Percentiles rank a stretch among this genome's conserved stretches.
phyloP scores from a whole-genome alignment of 2,797 vertebrate species.

The Artibeus lituratus region DNA sequence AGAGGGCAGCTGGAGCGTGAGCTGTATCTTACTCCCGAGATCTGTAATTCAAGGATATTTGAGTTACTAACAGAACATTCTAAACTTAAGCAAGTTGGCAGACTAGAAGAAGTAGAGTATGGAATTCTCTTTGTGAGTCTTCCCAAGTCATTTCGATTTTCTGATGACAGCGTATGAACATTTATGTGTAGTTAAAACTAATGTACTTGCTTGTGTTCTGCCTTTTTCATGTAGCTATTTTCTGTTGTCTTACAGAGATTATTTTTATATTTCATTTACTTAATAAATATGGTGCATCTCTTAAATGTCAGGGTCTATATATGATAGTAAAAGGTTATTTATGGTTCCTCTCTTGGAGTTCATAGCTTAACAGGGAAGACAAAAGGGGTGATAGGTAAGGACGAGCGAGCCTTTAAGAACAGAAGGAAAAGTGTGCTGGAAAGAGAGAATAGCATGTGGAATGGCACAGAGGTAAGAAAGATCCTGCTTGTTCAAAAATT shows the following conservation, averaged over 20 bases:
- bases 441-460: background rate
- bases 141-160: background rate
- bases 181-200: background rate
- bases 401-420: background rate
- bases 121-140: background rate
- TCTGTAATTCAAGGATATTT: background rate
- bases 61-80: background rate
- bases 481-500: background rate
- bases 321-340: background rate
- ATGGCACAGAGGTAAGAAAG: background rate
- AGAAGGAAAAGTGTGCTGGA: background rate
- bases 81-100: background rate
- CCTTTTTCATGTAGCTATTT: background rate
- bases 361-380: background rate
- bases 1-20: background rate
- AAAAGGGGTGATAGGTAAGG: background rate
- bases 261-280: background rate
- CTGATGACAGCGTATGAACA: background rate
- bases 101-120: background rate
- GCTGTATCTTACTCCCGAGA: background rate
- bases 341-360: background rate
- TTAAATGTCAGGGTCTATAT: background rate
- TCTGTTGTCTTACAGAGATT: background rate
- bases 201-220: background rate
- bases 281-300: background rate